phyloP scores from a whole-genome alignment of 1,140 invertebrate genomes.

The Drosophila willistoni region DNA sequence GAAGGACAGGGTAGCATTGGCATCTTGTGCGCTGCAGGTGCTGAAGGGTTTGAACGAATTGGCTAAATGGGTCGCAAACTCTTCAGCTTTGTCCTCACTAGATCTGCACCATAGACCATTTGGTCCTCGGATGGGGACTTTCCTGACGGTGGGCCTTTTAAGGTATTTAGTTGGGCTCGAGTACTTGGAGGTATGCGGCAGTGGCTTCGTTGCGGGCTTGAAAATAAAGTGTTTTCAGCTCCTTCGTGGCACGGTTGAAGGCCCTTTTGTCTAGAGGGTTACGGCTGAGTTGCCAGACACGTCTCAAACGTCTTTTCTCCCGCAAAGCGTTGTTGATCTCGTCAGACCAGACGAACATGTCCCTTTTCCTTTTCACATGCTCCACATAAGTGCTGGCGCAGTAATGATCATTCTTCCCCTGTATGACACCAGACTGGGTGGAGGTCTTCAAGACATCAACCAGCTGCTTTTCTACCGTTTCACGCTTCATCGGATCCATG shows the following conservation, averaged over 20 bases:
- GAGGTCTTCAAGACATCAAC: too few relatives aligned
- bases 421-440: too few relatives aligned
- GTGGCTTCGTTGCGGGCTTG: not conserved
- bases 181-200: not conserved
- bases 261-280: constrained; percentile 6
- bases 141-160: not conserved
- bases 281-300: constrained; percentile 4
- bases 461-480: too few relatives aligned
- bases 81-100: not conserved
- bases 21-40: not conserved
- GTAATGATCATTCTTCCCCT: too few relatives aligned
- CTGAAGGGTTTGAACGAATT: too few relatives aligned
- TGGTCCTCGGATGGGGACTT: not conserved
- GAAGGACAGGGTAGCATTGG: constrained; percentile 4
- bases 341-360: not conserved
- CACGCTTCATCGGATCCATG: too few relatives aligned
- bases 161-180: too few relatives aligned
- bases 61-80: not conserved
- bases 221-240: constrained; percentile 1
- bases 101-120: constrained; percentile 3
- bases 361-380: too few relatives aligned
- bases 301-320: constrained; percentile 5
- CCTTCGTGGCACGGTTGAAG: not conserved
- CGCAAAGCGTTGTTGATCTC: not conserved
- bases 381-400: too few relatives aligned